These are phyloP conservation scores for Panagrolaimus sp. DNA, from an alignment of 1,140 invertebrate species.

Conservation along the genomic window DNA sequence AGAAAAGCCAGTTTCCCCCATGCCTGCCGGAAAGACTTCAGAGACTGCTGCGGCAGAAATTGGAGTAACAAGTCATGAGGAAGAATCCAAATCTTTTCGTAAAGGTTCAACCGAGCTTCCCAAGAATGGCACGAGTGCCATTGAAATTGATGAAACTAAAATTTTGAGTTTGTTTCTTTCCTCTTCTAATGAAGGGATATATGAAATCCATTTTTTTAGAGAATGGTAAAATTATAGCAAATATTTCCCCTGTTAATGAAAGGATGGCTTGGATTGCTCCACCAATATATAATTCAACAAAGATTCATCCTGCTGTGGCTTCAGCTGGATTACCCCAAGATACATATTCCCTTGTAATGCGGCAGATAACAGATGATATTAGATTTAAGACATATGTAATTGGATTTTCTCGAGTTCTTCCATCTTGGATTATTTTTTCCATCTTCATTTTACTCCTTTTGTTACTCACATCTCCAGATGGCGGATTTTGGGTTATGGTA, in stretches of 20 bases:
- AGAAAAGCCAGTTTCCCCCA: neutral
- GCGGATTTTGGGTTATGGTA: conserved; percentile 34
- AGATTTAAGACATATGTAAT: conserved; percentile 26
- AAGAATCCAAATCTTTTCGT: neutral
- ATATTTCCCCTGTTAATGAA: conserved; percentile 21
- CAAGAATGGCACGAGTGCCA: no score
- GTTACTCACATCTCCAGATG: conserved; percentile 31
- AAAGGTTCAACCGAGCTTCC: neutral
- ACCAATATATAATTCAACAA: conserved; percentile 21
- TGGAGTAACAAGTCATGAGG: neutral
- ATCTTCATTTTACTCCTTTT: conserved; percentile 35
- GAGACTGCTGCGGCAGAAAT: neutral
- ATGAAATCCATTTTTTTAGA: conserved; percentile 26
- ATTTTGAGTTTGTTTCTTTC: no score
- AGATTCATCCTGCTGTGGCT: conserved; percentile 28
- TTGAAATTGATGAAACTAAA: no score
- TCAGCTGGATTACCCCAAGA: conserved; percentile 6
- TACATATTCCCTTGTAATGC: conserved; percentile 10
- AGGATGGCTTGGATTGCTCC: conserved; percentile 28
- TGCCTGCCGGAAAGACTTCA: neutral
- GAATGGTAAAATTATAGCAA: conserved; percentile 26
- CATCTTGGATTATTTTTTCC: conserved; percentile 35
- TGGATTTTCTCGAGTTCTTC: conserved; percentile 40
- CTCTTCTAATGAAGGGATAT: neutral
- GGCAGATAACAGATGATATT: conserved; percentile 15